These are phyloP conservation scores for Lasioglossum villosulum DNA, from an alignment of 2,888 invertebrate species.

Conservation along the genomic window DNA sequence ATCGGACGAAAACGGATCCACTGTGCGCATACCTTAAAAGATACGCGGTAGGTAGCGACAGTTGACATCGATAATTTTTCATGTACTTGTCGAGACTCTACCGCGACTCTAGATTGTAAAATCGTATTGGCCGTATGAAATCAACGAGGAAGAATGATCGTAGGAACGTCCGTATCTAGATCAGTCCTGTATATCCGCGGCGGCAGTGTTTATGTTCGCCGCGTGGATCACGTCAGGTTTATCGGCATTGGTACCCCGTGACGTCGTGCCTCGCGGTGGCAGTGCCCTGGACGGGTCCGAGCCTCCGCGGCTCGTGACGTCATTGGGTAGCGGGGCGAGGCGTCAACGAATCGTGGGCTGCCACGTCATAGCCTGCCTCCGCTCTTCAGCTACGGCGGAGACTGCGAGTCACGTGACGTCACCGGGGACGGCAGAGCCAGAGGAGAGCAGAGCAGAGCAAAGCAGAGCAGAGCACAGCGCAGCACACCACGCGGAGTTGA, in stretches of 20 bases:
- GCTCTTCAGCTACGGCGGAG: conserved; percentile 63
- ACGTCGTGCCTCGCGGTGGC: conserved; percentile 67
- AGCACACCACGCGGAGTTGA: conserved; percentile 72
- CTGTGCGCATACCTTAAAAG: too few relatives aligned
- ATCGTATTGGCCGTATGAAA: neutral
- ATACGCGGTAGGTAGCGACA: too few relatives aligned
- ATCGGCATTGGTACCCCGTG: conserved; percentile 69
- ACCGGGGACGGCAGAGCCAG: conserved; percentile 56
- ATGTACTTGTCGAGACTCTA: too few relatives aligned
- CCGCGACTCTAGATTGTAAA: too few relatives aligned
- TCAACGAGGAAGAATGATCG: neutral
- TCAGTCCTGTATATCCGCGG: neutral
- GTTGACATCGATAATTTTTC: too few relatives aligned
- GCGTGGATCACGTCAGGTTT: conserved; percentile 51
- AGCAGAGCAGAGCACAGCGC: neutral
- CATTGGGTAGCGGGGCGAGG: conserved; percentile 69
- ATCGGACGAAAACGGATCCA: too few relatives aligned
- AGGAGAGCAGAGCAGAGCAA: neutral
- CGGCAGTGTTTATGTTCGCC: conserved; percentile 45
- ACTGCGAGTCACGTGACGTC: conserved; percentile 77
- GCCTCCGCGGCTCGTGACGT: conserved; percentile 71
- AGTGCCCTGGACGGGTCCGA: conserved; percentile 59
- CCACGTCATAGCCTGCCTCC: conserved; percentile 77
- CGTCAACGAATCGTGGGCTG: conserved; percentile 64
- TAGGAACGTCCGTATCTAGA: neutral